phyloP scores from a whole-genome alignment of 2,797 vertebrate species.

The Salmo trutta region DNA sequence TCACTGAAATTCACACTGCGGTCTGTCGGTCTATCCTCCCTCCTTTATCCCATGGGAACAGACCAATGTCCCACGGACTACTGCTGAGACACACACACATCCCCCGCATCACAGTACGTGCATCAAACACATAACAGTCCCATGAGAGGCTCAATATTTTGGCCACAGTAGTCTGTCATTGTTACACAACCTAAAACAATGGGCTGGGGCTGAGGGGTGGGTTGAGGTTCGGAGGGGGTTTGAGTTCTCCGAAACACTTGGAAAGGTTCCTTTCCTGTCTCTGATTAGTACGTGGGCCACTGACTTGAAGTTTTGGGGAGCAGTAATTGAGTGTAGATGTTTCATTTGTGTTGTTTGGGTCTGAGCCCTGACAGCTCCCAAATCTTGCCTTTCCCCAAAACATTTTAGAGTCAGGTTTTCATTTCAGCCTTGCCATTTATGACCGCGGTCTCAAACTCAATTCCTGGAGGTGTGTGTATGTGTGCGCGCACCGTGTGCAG shows the following conservation, averaged over 20 bases:
- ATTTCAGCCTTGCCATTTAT: constrained; percentile 48
- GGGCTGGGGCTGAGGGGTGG: constrained; percentile 14
- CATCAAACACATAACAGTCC: neutral
- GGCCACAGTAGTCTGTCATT: constrained; percentile 19
- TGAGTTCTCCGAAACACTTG: neutral
- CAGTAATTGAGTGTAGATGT: constrained; percentile 57
- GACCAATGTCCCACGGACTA: too few relatives aligned
- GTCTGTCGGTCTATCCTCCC: too few relatives aligned
- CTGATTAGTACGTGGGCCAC: constrained; percentile 8
- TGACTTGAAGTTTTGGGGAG: neutral
- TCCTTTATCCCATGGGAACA: too few relatives aligned
- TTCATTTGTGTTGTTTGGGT: constrained; percentile 19
- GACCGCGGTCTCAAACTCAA: constrained; percentile 30
- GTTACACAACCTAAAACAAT: neutral
- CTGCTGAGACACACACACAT: too few relatives aligned
- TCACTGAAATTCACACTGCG: too few relatives aligned
- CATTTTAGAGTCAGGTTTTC: constrained; percentile 42
- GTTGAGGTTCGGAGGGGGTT: neutral
- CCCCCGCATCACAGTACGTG: neutral
- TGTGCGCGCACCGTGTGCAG: neutral
- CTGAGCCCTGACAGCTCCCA: constrained; percentile 10
- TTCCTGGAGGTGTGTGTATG: constrained; percentile 34
- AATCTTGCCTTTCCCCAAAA: constrained; percentile 18
- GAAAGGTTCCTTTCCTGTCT: neutral
- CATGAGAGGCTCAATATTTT: constrained; percentile 4